Evolutionary conservation across 2,888 invertebrate species (phyloP).

Genomic region (Listrodromus nycthemerus): DNA sequence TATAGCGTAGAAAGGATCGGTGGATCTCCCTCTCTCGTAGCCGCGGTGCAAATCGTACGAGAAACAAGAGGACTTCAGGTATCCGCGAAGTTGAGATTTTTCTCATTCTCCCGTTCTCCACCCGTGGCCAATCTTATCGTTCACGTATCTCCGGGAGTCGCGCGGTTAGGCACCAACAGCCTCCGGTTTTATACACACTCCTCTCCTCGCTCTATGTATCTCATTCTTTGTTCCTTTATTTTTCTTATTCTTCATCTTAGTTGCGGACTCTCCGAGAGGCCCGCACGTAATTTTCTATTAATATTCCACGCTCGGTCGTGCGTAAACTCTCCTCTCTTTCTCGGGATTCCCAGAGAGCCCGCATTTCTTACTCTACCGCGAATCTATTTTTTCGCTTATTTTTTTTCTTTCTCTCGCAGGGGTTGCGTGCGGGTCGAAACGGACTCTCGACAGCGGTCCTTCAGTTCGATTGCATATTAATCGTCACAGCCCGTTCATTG

Average conservation of each 20-base stretch:
- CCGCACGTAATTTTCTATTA: conserved; percentile 81
- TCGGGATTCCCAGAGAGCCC: conserved; percentile 47
- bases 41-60: conserved; percentile 35
- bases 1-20: conserved; percentile 41
- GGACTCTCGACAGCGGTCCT: conserved; percentile 11
- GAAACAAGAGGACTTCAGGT: conserved; percentile 43
- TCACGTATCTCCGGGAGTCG: conserved; percentile 78
- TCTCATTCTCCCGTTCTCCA: conserved; percentile 30
- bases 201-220: conserved; percentile 40
- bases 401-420: conserved; percentile 17
- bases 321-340: conserved; percentile 71
- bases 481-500: neutral
- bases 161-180: conserved; percentile 54
- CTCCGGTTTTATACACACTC: conserved; percentile 43
- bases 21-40: conserved; percentile 23
- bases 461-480: conserved; percentile 2
- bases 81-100: conserved; percentile 41
- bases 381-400: conserved; percentile 33
- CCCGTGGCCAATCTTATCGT: conserved; percentile 72
- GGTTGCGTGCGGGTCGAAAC: neutral
- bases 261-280: conserved; percentile 49
- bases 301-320: conserved; percentile 81
- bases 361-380: conserved; percentile 47
- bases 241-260: conserved; percentile 35
- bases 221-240: conserved; percentile 33